Evolutionary conservation across 2,888 invertebrate species (phyloP), one percentile per base, ranked within the genome.

Genomic region (Linnaemya tessellans): DNA sequence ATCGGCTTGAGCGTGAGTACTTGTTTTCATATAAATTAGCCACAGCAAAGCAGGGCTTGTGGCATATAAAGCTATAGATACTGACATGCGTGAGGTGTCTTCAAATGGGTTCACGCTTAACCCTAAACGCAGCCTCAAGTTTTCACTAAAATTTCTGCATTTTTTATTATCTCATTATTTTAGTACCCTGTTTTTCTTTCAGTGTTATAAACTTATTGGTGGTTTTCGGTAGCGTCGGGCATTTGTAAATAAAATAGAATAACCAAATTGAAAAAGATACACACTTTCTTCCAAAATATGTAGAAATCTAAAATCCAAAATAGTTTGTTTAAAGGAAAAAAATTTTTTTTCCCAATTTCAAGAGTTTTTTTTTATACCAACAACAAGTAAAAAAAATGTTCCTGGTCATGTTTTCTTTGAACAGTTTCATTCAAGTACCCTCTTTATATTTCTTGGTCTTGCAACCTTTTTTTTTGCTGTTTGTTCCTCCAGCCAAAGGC

Each of bases 241-340:
- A 80, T 77, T 84, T 77, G 51, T 70, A 64, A 64, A n/a, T 38
- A 70, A 43, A 73, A 60, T 67, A 80, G 43, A 68, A 60, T 60
- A 80, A 80, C 64, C 60, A 58, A 60, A 71, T 30, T 68, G 41
- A 3, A 22, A 49, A 62, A 68, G 43, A 80, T 58, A 73, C 60
- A 64, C 18, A 68, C 80, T 80, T 71, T 13, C 49, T 15, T 49
- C 38, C 20, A 25, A 22, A 51, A 38, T 38, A 13, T 3, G 46
- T 18, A 60, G 54, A 49, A 62, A 35, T 13, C 18, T 20, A 46
- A 46, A 46, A 46, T 22, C 58, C 62, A 49, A 30, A 43, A 78
- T 62, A 75, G 73, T 84, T 84, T 71, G 15, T 67, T n/a, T n/a
- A n/a, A n/a, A n/a, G 67, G 64, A 62, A 84, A 65, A 41, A 35